Evolutionary conservation across 2,888 invertebrate genomes (phyloP).

Genomic region (Dinocampus coccinellae): DNA sequence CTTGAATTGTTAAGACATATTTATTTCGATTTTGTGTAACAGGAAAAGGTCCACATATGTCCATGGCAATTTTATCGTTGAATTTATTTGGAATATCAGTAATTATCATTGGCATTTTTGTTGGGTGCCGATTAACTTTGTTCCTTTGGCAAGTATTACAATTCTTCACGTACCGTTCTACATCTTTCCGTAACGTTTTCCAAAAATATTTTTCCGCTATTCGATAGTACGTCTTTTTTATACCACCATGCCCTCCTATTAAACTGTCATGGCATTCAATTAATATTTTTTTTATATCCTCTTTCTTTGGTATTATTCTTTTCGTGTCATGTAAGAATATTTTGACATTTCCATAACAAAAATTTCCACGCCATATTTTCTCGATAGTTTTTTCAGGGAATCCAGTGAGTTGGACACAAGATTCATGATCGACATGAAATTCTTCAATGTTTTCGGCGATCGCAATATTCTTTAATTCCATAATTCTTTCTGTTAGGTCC

Average conservation of each 20-base stretch:
- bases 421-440: conserved; percentile 28
- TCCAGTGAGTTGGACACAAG: conserved; percentile 20
- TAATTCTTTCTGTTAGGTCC: conserved; percentile 1
- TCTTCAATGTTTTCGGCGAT: conserved; percentile 27
- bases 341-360: not conserved
- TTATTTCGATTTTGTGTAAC: conserved; percentile 13
- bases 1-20: conserved; percentile 2
- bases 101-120: conserved; percentile 29
- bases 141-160: conserved; percentile 53
- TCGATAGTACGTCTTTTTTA: conserved; percentile 48
- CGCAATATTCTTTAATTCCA: not conserved
- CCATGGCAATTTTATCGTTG: conserved; percentile 31
- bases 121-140: conserved; percentile 44
- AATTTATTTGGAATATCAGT: conserved; percentile 25
- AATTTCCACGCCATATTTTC: conserved; percentile 4
- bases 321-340: conserved; percentile 1
- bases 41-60: conserved; percentile 33
- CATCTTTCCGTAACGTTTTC: conserved; percentile 46
- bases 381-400: conserved; percentile 1
- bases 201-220: conserved; percentile 49
- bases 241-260: conserved; percentile 51
- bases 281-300: conserved; percentile 29
- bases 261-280: conserved; percentile 45
- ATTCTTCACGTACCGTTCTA: conserved; percentile 43
- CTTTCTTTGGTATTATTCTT: not conserved